Evolutionary conservation across 2,797 vertebrate species (phyloP), one percentile per base, ranked within the genome.

Genomic region (Acipenser transmontanus): DNA sequence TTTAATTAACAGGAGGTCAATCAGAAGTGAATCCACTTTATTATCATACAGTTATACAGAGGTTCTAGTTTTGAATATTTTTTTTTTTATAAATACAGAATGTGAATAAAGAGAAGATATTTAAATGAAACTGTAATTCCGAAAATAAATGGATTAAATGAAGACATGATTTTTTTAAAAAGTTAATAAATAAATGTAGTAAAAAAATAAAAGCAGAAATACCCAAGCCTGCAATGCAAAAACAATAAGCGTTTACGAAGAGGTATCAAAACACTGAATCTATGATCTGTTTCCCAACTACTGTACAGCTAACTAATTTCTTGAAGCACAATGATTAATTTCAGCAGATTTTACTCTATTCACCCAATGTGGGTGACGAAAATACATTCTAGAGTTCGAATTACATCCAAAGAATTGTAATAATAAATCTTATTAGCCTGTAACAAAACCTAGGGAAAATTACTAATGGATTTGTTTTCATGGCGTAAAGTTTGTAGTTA

Each of bases 181-280:
- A 57, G 54, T 11, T 57, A 57, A 57, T 57, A 57, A 57, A 57
- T 57, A 57, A 57, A 57, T 34, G 12, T n/a, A 4, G 12, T 57
- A 57, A 57, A 11, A 57, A 57, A 57, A 57, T n/a, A 57, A 57
- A 57, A 57, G 54, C 54, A 57, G 14, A 57, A n/a, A 57, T 13
- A 57, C 34, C 34, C 34, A 57, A 57, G 14, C 10, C 54, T 57
- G 54, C 12, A 57, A 57, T n/a, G 11, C 9, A 57, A 7, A 57
- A n/a, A 11, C 7, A 57, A 12, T 6, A 12, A 57, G 9, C 12
- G 2, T n/a, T 57, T 57, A 57, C 4, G 34, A 11, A 57, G 12
- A 57, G 54, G 54, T 57, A 11, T n/a, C 14, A 13, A n/a, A 11
- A 11, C 12, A n/a, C 11, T 57, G 7, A 14, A 11, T 57, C n/a